Evolutionary conservation across 2,888 invertebrate genomes (phyloP), one percentile per base, ranked within the genome.

Genomic region (Empis stercorea): DNA sequence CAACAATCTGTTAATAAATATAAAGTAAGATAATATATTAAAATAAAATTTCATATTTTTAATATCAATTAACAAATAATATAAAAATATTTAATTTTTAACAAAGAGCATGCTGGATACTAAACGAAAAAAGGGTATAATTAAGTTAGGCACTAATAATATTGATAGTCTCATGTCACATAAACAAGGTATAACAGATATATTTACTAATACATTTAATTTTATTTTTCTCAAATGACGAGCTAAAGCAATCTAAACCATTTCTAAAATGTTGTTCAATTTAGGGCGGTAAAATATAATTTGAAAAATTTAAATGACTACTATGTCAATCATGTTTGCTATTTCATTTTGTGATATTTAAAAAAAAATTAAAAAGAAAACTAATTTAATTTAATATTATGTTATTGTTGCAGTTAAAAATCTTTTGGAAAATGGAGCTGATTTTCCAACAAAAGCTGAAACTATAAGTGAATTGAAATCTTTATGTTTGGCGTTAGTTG

Each of bases 391-490:
- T 11, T 43, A 23, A 41, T 46, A 11, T 32, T 44, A 15, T 4
- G n/a, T 5, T 41, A 17, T 23, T 40, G 7, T 36, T 15, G 9
- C 7, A 27, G 23, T 27, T 27, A 27, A 27, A 27, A 27, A 27
- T 9, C 23, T 27, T 27, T 9, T 27, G 7, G 23, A 84, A 57
- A 76, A 75, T 50, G 80, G 80, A 50, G 67, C 74, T 52, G 72
- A 77, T 47, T 60, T 75, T 34, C 74, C 78, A 34, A 74, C 76
- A 34, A 76, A 79, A 54, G 74, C 76, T 11, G 78, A 79, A 54
- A 84, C 84, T 2, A 75, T 84, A 52, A 74, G 79, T 13, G 89
- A 91, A 65, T 70, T 89, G 39, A 83, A 84, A 58, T 81, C 84
- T 2, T 68, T 91, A 15, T 84, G 87, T 54, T 71, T 82, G 45